Evolutionary conservation across 2,113 vertebrate species (phyloP), one percentile per base, ranked within the genome.

Genomic region (Platysternon megacephalum): DNA sequence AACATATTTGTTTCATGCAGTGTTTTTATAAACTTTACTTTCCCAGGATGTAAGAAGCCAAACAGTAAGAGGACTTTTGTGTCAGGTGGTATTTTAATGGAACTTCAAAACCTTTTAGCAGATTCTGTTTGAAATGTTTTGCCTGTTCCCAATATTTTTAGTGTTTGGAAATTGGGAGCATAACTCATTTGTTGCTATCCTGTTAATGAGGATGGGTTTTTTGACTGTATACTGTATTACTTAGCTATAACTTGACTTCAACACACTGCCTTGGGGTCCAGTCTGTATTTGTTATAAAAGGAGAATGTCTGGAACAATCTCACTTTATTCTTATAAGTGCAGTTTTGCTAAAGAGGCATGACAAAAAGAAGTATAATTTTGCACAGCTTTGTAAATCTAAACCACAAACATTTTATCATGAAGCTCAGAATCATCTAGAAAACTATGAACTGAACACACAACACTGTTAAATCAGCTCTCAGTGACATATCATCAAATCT

Each of bases 291-390:
- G 82, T 95, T 94, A 86, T 94, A 95, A 95, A 92, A 97, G 94
- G 95, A 97, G 94, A 97, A 96, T 96, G 92, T 96, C 92, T 95
- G 96, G 93, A 95, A 96, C 94, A 96, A 86, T 97, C 96, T 97
- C 95, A 95, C 74, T 96, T 95, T 97, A 96, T 97, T 96, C 96
- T 97, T 97, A 93, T 97, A 95, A 96, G 51, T 90, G 84, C 94
- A 93, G 96, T 96, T 97, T 97, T 97, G 86, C 95, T 96, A 91
- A 94, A 97, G 95, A 92, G 93, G 87, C 80, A 84, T 96, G 83
- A 96, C 44, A 92, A 85, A 81, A 76, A 93, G 32, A 79, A 94
- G 58, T 97, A 88, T 94, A 93, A 93, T 97, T 97, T 98, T 96
- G 87, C 96, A 96, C 93, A 95, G 96, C 94, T 98, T 97, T 94